phyloP scores from a whole-genome alignment of 1,140 invertebrate species.

The Papilio polytes region DNA sequence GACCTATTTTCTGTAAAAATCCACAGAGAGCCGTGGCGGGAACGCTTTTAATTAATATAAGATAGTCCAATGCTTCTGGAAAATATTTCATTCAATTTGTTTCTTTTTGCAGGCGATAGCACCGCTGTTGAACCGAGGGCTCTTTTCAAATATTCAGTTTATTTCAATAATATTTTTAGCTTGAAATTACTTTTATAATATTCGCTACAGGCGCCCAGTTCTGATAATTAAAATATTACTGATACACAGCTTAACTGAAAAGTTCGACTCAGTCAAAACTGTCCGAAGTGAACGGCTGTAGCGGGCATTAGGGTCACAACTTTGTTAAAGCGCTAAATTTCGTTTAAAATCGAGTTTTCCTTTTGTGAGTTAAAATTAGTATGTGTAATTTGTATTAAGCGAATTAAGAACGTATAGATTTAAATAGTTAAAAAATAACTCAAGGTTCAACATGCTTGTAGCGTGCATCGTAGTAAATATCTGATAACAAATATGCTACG shows the following conservation, averaged over 20 bases:
- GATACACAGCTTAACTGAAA: too few relatives aligned
- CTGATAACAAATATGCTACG: background rate
- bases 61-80: slow-evolving; percentile 14
- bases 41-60: slow-evolving; percentile 22
- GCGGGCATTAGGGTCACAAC: background rate
- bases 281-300: too few relatives aligned
- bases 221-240: too few relatives aligned
- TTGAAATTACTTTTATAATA: background rate
- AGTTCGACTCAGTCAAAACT: too few relatives aligned
- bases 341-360: background rate
- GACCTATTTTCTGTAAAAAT: slow-evolving; percentile 7
- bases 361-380: background rate
- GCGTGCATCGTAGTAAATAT: background rate
- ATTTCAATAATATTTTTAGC: background rate
- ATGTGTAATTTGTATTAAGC: background rate
- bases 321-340: background rate
- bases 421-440: background rate
- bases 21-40: background rate
- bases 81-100: background rate
- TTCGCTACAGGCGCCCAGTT: too few relatives aligned
- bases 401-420: background rate
- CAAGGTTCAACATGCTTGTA: background rate
- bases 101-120: background rate
- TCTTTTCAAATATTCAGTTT: background rate
- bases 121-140: background rate